These are phyloP conservation scores for Pheosia gnoma DNA, from an alignment of 2,888 invertebrate genomes.

Conservation along the genomic window DNA sequence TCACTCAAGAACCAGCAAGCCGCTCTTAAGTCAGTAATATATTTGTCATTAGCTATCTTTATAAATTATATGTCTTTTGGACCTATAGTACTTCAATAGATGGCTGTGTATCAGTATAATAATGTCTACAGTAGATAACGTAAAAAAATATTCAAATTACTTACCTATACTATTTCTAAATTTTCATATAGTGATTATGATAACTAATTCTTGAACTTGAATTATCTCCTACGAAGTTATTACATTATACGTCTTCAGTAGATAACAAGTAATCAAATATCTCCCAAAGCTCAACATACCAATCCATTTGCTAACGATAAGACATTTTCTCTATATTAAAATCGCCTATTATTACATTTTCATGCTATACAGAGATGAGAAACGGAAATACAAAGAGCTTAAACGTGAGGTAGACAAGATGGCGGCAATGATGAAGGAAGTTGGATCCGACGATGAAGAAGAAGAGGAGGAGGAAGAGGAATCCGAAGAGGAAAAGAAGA, in stretches of 20 bases:
- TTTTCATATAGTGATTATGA: no score
- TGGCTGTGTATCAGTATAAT: background rate
- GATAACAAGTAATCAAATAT: conserved; percentile 1
- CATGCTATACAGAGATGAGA: conserved; percentile 85
- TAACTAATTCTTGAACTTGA: no score
- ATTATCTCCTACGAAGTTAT: background rate
- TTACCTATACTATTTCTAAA: no score
- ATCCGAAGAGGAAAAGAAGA: conserved; percentile 85
- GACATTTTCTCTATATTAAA: background rate
- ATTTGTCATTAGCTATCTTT: conserved; percentile 2
- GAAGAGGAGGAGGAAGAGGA: conserved; percentile 86
- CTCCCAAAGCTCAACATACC: background rate
- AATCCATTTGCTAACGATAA: background rate
- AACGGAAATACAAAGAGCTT: conserved; percentile 91
- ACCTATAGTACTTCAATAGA: no score
- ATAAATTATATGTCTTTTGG: conserved; percentile 7
- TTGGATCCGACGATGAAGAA: conserved; percentile 88
- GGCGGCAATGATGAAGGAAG: conserved; percentile 94
- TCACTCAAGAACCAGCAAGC: conserved; percentile 92
- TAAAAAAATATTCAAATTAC: no score
- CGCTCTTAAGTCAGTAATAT: conserved; percentile 84
- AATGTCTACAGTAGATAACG: no score
- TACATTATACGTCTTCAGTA: background rate
- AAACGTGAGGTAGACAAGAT: conserved; percentile 96
- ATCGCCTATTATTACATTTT: background rate